phyloP scores from a whole-genome alignment of 2,113 vertebrate genomes.

The Zingel zingel region DNA sequence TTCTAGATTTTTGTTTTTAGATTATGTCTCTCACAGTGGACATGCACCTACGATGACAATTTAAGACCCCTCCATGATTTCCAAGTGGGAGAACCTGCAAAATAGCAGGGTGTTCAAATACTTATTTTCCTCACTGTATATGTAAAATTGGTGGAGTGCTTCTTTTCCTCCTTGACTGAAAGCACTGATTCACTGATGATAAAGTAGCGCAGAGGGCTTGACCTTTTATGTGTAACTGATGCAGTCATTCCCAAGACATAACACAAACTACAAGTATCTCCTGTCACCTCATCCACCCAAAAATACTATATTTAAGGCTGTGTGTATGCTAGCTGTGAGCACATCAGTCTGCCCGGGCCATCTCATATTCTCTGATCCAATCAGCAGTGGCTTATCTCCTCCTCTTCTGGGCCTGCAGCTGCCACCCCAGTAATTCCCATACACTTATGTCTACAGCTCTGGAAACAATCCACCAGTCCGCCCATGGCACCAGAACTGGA shows the following conservation, averaged over 20 bases:
- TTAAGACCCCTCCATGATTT: too few species aligned
- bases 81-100: too few species aligned
- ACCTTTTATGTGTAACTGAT: constrained; percentile 67
- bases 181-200: neutral
- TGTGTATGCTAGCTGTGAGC: constrained; percentile 40
- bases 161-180: constrained; percentile 1
- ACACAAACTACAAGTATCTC: constrained; percentile 64
- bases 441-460: constrained; percentile 64
- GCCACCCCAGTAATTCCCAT: constrained; percentile 73
- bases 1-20: too few species aligned
- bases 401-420: constrained; percentile 80
- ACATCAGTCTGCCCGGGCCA: constrained; percentile 48
- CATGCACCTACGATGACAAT: too few species aligned
- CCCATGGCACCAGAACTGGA: constrained; percentile 61
- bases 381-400: constrained; percentile 82
- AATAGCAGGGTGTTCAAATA: too few species aligned
- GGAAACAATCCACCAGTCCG: constrained; percentile 73
- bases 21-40: too few species aligned
- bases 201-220: neutral
- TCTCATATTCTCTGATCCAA: constrained; percentile 81
- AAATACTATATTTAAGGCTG: constrained; percentile 65
- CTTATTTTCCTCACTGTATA: too few species aligned
- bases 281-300: constrained; percentile 43
- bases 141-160: neutral
- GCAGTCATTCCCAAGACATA: constrained; percentile 52